Percentiles rank a stretch among this genome's conserved stretches.
phyloP scores from a whole-genome alignment of 2,113 vertebrate species.

The Rhineura floridana region DNA sequence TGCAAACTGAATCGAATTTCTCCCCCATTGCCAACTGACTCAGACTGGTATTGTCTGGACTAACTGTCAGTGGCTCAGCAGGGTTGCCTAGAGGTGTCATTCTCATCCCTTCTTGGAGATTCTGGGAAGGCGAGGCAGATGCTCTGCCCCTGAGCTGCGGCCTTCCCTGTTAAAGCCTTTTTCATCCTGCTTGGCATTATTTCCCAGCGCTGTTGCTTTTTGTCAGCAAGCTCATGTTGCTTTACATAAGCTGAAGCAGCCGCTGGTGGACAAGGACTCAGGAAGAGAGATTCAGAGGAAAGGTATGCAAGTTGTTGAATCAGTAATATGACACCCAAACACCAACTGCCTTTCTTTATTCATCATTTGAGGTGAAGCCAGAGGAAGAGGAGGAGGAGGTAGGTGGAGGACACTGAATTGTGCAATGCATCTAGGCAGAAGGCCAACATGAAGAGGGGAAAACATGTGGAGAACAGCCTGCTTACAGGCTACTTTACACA shows the following conservation, averaged over 20 bases:
- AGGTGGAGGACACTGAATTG: conserved; percentile 69
- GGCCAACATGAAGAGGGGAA: conserved; percentile 71
- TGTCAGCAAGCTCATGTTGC: conserved; percentile 9
- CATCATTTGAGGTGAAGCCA: conserved; percentile 53
- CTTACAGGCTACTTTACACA: conserved; percentile 60
- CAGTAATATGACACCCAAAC: conserved; percentile 52
- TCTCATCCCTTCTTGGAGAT: too few relatives aligned
- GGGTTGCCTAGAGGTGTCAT: too few relatives aligned
- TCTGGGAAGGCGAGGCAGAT: too few relatives aligned
- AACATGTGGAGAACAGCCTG: conserved; percentile 68
- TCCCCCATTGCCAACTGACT: too few relatives aligned
- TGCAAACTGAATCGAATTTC: too few relatives aligned
- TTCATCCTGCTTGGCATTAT: not conserved
- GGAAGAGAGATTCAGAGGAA: conserved; percentile 38
- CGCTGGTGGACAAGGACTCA: not conserved
- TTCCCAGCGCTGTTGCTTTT: not conserved
- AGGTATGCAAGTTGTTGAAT: conserved; percentile 56
- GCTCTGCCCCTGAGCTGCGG: too few relatives aligned
- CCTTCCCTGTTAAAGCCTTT: too few relatives aligned
- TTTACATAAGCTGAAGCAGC: conserved; percentile 31
- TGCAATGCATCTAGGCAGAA: conserved; percentile 79
- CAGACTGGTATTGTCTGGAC: too few relatives aligned
- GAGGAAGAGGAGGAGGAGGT: conserved; percentile 58
- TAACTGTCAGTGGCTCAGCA: too few relatives aligned
- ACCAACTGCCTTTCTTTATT: conserved; percentile 62